Base-by-base conservation (phyloP, 2,888 invertebrate species). In the Drosophila helvetica region DNA sequence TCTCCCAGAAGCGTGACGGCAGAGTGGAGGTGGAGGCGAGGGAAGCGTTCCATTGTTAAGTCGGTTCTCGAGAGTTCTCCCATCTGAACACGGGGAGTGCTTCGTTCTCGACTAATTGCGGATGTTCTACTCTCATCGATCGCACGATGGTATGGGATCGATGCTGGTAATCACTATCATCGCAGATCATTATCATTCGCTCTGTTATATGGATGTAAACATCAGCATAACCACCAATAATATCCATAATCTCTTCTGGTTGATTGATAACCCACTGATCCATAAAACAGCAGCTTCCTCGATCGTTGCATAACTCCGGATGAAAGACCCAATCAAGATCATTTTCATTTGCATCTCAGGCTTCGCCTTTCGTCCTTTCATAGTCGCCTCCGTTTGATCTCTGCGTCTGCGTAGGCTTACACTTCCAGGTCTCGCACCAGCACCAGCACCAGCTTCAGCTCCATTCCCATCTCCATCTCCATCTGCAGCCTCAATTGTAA, bases 1-100 rank as follows among this genome's bases (percentile, higher is more conserved):
- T 73, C 62, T 56, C 42, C 64, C 51, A 19, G 42, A 63, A 67
- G 78, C 82, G 80, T 82, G 87, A 79, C 78, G 74, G 47, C 6
- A 67, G 54, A 55, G 58, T 59, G 52, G 22, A 69, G 75, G 27
- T 53, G 56, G 64, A 22, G 10, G 7, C 9, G 12, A 27, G 30
- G 46, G 12, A 9, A 9, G 9, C 12, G 12, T 33, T 33, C 30
- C 30, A 33, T 33, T 33, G 12, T 33, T 0, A 12, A 10, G 12
- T 33, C 5, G 33, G 5, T 27, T 27, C 27, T 27, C 8, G 7
- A 18, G 45, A 17, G 38, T 46, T 33, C 25, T 46, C 17, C 9
- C 3, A 25, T 18, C 17, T 52, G 33, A 19, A 7, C 12, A 2
- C 25, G 27, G 22, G 38, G 25, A 58, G 18, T 30, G 22, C n/a